Base-by-base conservation (phyloP, 1,140 invertebrate species). In the Aphelenchoides avenae region DNA sequence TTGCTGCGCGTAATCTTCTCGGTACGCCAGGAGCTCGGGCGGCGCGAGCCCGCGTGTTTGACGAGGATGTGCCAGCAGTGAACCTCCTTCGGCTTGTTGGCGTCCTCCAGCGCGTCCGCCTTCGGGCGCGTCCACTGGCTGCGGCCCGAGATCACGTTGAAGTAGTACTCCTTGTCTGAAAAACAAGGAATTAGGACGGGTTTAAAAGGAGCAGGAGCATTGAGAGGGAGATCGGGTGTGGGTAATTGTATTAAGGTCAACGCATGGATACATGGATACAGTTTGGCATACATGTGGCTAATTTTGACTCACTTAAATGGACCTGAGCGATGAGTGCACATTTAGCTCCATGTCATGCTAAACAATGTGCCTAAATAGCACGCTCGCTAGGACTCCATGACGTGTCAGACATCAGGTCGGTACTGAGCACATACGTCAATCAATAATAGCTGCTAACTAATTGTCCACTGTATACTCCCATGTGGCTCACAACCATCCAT, bases 121-220 rank as follows among this genome's bases (percentile, higher is more conserved):
- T 87, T 88, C 24, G 94, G 94, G 13, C 84, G 81, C 64, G 96
- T 90, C 94, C 94, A 99, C 77, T 97, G 93, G 63, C 89, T 94
- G 75, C 95, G 89, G 78, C 97, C 97, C 22, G 91, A 97, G 79
- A 90, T 87, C 40, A 87, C 83, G 78, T 99, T 98, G 46, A 98
- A 82, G 78, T 91, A 99, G 79, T 98, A 99, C 43, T 85, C 83
- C 71, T 88, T 86, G 50, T 88, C 90, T 91, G 71, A 26, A 81
- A 61, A 62, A 58, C 43, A 66, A 51, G 30, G 47, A 68, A 64
- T 41, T 41, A 27, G 26, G 42, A 57, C 29, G n/a, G n/a, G n/a
- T n/a, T n/a, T n/a, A n/a, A n/a, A n/a, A n/a, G n/a, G 7, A 29
- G 31, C 31, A 20, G 6, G 13, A 73, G 24, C 15, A n/a, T 15